These are phyloP conservation scores for Augochlora pura DNA, from an alignment of 1,140 invertebrate species.

Conservation along the genomic window DNA sequence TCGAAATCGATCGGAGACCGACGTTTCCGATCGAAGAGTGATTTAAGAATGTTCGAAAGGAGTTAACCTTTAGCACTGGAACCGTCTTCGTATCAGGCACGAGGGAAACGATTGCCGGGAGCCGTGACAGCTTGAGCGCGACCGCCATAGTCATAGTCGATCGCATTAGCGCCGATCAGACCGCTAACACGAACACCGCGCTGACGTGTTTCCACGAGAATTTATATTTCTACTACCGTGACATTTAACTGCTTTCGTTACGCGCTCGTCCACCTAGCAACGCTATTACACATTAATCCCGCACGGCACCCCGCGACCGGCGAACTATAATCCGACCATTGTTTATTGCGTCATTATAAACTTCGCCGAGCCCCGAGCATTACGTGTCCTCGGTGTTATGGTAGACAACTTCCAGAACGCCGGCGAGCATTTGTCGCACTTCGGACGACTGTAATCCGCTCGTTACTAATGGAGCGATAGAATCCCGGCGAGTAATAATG, in stretches of 20 bases:
- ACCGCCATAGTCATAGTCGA: not conserved
- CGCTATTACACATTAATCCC: conserved; percentile 14
- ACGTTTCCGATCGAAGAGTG: too few relatives aligned
- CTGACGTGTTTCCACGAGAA: conserved; percentile 11
- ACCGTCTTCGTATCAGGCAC: too few relatives aligned
- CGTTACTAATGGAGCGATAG: not conserved
- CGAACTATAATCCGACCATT: conserved; percentile 8
- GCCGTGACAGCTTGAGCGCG: too few relatives aligned
- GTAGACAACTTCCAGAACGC: not conserved
- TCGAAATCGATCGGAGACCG: too few relatives aligned
- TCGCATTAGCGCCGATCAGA: not conserved
- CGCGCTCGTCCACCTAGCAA: not conserved
- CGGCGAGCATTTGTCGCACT: not conserved
- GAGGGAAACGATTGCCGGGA: too few relatives aligned
- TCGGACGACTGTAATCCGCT: not conserved
- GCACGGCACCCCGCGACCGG: too few relatives aligned
- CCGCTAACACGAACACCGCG: not conserved
- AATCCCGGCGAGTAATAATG: not conserved
- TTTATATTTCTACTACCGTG: not conserved
- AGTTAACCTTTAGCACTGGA: too few relatives aligned
- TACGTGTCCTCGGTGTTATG: not conserved
- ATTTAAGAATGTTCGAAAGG: too few relatives aligned
- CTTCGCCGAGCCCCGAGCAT: not conserved
- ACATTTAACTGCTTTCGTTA: conserved; percentile 23
- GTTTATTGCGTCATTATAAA: conserved; percentile 1